These are phyloP conservation scores for Caenorhabditis briggsae DNA, from an alignment of 1,140 invertebrate genomes.

Conservation along the genomic window DNA sequence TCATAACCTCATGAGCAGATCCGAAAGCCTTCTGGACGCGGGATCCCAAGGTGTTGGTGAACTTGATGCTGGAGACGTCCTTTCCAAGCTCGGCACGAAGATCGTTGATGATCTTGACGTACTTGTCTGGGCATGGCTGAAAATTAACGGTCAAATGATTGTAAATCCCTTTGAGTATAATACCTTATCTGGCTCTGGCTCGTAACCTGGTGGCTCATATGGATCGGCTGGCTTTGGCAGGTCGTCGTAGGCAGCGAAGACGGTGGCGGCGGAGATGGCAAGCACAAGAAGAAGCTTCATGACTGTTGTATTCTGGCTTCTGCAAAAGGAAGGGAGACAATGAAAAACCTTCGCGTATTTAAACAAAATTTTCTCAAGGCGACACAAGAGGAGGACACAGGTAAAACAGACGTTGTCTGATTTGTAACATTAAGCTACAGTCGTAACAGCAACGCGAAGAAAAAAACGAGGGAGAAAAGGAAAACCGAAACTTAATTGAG, in stretches of 20 bases:
- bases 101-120: slow-evolving; percentile 12
- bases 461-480: background rate
- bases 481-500: slow-evolving; percentile 50
- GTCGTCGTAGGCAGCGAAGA: slow-evolving; percentile 40
- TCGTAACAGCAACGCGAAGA: slow-evolving; percentile 17
- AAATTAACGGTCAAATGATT: background rate
- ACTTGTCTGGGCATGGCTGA: slow-evolving; percentile 6
- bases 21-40: slow-evolving; percentile 29
- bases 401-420: background rate
- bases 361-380: slow-evolving; percentile 32
- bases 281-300: slow-evolving; percentile 26
- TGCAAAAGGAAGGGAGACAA: slow-evolving; percentile 23
- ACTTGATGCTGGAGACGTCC: slow-evolving; percentile 40
- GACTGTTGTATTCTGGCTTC: slow-evolving; percentile 6
- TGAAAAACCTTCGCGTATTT: slow-evolving; percentile 26
- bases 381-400: slow-evolving; percentile 4
- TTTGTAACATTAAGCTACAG: slow-evolving; percentile 37
- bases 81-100: slow-evolving; percentile 40
- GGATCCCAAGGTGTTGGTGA: slow-evolving; percentile 24
- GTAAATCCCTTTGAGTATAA: background rate
- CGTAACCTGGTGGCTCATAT: slow-evolving; percentile 52
- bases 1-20: slow-evolving; percentile 36
- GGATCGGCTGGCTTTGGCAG: slow-evolving; percentile 49
- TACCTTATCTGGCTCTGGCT: slow-evolving; percentile 37
- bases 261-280: slow-evolving; percentile 13